phyloP scores from a whole-genome alignment of 2,888 invertebrate genomes.

The Cheiracanthium punctorium region DNA sequence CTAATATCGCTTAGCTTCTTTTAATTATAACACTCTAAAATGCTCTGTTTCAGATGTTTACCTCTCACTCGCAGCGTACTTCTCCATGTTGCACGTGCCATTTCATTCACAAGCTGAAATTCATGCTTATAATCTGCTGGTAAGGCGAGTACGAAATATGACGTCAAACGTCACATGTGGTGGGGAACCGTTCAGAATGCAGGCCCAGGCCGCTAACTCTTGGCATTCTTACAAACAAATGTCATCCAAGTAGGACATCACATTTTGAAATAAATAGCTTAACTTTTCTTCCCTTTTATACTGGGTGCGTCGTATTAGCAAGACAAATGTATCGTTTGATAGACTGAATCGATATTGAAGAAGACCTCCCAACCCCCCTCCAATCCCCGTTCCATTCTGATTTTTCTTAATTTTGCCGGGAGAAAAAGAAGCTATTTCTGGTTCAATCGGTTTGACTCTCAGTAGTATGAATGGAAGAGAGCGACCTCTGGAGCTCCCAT shows the following conservation, averaged over 20 bases:
- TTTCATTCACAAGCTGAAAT: no score
- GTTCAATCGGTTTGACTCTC: background rate
- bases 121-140: no score
- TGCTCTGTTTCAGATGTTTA: no score
- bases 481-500: background rate
- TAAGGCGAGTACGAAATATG: no score
- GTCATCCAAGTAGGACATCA: background rate
- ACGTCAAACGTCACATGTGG: no score
- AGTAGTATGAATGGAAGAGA: background rate
- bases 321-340: background rate
- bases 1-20: no score
- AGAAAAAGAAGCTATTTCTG: background rate
- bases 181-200: no score
- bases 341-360: background rate
- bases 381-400: no score
- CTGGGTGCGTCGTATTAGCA: background rate
- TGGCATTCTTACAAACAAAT: background rate
- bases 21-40: no score
- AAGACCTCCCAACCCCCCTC: background rate
- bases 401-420: background rate
- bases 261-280: background rate
- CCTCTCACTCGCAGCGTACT: no score
- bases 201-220: background rate
- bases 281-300: background rate
- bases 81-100: no score